phyloP scores from a whole-genome alignment of 2,113 vertebrate genomes.

The Vireo altiloquus region DNA sequence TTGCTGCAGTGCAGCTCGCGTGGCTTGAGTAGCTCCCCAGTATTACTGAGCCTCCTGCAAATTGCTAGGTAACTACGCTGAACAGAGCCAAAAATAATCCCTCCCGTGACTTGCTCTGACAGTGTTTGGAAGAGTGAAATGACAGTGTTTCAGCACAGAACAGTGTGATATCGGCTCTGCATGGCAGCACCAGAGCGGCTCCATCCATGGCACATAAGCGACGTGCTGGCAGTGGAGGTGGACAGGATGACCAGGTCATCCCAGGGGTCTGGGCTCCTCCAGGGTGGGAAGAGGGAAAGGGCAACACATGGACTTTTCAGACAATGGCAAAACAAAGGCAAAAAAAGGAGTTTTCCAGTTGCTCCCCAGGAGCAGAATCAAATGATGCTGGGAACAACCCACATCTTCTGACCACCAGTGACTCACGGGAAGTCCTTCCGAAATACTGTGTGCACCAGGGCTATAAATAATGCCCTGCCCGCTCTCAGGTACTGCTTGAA shows the following conservation, averaged over 20 bases:
- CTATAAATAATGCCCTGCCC: background rate
- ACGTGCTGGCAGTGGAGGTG: background rate
- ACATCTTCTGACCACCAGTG: accelerated
- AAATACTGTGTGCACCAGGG: background rate
- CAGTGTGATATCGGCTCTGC: accelerated
- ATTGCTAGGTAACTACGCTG: slow-evolving; percentile 37
- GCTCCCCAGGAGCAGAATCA: background rate
- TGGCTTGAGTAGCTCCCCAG: background rate
- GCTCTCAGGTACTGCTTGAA: background rate
- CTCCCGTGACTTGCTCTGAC: slow-evolving; percentile 2
- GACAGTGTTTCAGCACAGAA: background rate
- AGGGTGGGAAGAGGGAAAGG: background rate
- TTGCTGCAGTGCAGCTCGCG: background rate
- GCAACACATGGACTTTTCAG: accelerated
- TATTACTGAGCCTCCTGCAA: background rate
- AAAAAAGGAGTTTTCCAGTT: background rate
- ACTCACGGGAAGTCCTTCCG: background rate
- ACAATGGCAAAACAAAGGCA: background rate
- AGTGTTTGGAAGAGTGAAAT: background rate
- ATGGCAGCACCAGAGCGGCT: background rate
- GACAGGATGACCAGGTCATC: background rate
- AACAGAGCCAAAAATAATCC: slow-evolving; percentile 29
- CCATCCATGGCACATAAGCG: accelerated
- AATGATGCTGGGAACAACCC: accelerated
- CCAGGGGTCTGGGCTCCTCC: background rate